Base-by-base conservation (phyloP, 2,888 invertebrate genomes). In the Germaria angustata region DNA sequence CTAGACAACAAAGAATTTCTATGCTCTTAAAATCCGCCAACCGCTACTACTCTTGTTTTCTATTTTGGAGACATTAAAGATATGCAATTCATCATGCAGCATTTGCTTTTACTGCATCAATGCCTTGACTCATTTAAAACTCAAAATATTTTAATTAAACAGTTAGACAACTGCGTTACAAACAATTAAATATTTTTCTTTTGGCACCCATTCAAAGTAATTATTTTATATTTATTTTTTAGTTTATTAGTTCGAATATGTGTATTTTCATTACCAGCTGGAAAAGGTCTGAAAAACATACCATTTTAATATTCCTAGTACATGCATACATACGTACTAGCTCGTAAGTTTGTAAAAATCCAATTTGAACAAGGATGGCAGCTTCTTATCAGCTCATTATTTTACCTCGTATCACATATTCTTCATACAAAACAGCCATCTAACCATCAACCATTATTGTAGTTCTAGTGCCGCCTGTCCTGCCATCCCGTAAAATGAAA, bases 391-490 rank as follows among this genome's bases (percentile, higher is more conserved):
- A 72, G 66, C 72, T 79, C 57, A 76, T 81, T 81, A 84, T 79
- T 83, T 77, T 86, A 83, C 84, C 81, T 87, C 49, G n/a, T 63
- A 61, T 28, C 49, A 57, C 24, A 71, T 20, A 22, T 55, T 71
- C 36, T 53, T 53, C 41, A 57, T 41, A 61, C 32, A 49, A 32
- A 49, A 57, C 49, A 75, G n/a, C 2, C 36, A 80, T 49, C 34
- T 20, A 51, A 59, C 34, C 24, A 75, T 66, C 15, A 55, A 57
- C 28, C 66, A 68, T 68, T 59, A 59, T 39, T 39, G 32, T 13
- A 46, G 55, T 63, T 41, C 36, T 65, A 20, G 11, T 32, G 63
- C 9, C 46, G 63, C 9, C 46, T 39, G 39, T 15, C 4, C 34
- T 63, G 24, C 22, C 73, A 73, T 63, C 44, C 55, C 72, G 68